phyloP scores from a whole-genome alignment of 2,888 invertebrate genomes.

The Idaea biselata region DNA sequence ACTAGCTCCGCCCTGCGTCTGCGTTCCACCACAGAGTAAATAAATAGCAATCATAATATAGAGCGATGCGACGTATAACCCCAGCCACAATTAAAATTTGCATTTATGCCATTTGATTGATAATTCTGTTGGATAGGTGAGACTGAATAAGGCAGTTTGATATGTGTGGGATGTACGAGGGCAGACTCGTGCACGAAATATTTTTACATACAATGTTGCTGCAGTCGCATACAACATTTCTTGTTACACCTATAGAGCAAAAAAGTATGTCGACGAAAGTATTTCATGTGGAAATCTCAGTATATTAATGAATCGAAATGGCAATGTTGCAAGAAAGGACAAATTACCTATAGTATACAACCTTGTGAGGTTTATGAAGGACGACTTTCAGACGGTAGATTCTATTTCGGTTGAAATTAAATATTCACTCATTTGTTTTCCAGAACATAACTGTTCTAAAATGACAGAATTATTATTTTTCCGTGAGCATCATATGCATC shows the following conservation, averaged over 20 bases:
- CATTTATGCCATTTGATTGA: constrained; percentile 73
- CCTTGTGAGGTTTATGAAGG: constrained; percentile 31
- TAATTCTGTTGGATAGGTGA: constrained; percentile 67
- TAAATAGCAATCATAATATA: constrained; percentile 69
- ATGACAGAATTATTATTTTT: constrained; percentile 56
- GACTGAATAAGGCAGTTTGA: constrained; percentile 45
- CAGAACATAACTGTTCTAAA: constrained; percentile 49
- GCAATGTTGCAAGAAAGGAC: not conserved
- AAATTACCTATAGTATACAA: constrained; percentile 8
- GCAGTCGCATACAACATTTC: not conserved
- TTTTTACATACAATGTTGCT: not conserved
- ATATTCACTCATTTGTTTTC: constrained; percentile 49
- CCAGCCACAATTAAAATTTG: constrained; percentile 73
- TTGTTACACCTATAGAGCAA: not conserved
- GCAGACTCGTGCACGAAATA: constrained; percentile 2
- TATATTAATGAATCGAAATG: constrained; percentile 1
- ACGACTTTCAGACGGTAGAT: constrained; percentile 35
- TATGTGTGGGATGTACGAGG: constrained; percentile 39
- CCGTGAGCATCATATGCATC: constrained; percentile 52
- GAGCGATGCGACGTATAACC: constrained; percentile 54
- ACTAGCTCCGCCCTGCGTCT: constrained; percentile 48
- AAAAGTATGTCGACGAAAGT: not conserved
- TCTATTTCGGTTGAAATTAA: constrained; percentile 49
- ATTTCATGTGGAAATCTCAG: not conserved
- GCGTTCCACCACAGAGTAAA: constrained; percentile 50